phyloP scores from a whole-genome alignment of 2,113 vertebrate genomes.

The Pelusios castaneus region DNA sequence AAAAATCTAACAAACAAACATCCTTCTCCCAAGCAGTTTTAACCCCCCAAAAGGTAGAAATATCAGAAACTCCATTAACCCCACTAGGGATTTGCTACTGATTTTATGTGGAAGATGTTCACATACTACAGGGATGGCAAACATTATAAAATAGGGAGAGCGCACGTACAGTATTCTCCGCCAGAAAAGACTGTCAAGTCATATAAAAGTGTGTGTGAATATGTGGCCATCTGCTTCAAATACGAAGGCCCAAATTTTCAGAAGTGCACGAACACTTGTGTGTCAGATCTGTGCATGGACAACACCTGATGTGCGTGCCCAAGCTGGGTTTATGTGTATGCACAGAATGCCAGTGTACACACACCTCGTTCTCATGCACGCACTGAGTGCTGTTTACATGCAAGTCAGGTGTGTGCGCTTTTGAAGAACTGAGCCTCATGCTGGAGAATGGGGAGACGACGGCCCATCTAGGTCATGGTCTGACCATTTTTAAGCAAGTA shows the following conservation, averaged over 20 bases:
- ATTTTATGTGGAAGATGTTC: background rate
- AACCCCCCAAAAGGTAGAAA: rapidly evolving
- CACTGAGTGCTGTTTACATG: background rate
- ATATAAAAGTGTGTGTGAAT: background rate
- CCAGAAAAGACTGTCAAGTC: background rate
- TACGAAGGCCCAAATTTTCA: background rate
- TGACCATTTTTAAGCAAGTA: background rate
- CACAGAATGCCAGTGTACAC: background rate
- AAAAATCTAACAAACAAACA: background rate
- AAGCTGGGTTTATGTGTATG: background rate
- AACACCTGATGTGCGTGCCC: background rate
- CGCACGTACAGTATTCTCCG: background rate
- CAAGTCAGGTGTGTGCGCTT: background rate
- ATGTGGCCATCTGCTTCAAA: too few species aligned
- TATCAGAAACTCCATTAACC: background rate
- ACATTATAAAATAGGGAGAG: background rate
- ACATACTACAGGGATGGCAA: background rate
- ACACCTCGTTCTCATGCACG: background rate
- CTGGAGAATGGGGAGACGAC: too few species aligned
- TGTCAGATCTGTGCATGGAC: background rate
- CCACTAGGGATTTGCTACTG: background rate
- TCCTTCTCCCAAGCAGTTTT: background rate
- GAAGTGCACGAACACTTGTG: background rate
- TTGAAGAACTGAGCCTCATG: background rate
- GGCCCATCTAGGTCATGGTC: background rate